phyloP scores from a whole-genome alignment of 2,797 vertebrate genomes.

The Gadopsis marmoratus region DNA sequence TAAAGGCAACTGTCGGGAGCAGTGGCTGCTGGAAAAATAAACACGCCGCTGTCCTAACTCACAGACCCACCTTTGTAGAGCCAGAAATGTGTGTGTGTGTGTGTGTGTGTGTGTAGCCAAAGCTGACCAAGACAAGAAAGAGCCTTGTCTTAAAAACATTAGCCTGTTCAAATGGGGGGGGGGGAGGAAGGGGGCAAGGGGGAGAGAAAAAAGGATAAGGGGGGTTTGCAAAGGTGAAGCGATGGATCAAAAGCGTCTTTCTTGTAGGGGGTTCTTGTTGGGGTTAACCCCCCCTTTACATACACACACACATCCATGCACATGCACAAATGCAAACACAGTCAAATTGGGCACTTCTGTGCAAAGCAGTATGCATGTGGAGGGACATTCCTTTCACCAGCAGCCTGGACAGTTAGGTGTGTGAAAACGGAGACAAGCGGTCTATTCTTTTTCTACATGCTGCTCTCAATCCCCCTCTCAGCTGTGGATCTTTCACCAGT shows the following conservation, averaged over 20 bases:
- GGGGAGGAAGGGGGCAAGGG: slow-evolving; percentile 48
- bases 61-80: slow-evolving; percentile 88
- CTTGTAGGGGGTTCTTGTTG: slow-evolving; percentile 72
- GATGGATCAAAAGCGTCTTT: slow-evolving; percentile 84
- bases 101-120: slow-evolving; percentile 65
- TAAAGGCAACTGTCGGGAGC: slow-evolving; percentile 92
- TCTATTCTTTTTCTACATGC: slow-evolving; percentile 43
- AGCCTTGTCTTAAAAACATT: slow-evolving; percentile 87
- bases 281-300: slow-evolving; percentile 47
- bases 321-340: slow-evolving; percentile 55
- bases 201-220: slow-evolving; percentile 40
- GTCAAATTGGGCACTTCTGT: slow-evolving; percentile 50
- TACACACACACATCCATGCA: slow-evolving; percentile 33
- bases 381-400: slow-evolving; percentile 80
- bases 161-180: slow-evolving; percentile 81
- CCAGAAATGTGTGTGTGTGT: slow-evolving; percentile 52
- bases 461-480: slow-evolving; percentile 36
- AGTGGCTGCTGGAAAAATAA: slow-evolving; percentile 90
- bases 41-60: slow-evolving; percentile 88
- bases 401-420: slow-evolving; percentile 60
- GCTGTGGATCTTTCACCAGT: slow-evolving; percentile 49
- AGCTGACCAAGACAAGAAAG: slow-evolving; percentile 90
- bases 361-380: slow-evolving; percentile 27
- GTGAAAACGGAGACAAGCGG: slow-evolving; percentile 38
- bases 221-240: slow-evolving; percentile 75